Base-by-base conservation (phyloP, 23 tunicate species). In the Styela clava region DNA sequence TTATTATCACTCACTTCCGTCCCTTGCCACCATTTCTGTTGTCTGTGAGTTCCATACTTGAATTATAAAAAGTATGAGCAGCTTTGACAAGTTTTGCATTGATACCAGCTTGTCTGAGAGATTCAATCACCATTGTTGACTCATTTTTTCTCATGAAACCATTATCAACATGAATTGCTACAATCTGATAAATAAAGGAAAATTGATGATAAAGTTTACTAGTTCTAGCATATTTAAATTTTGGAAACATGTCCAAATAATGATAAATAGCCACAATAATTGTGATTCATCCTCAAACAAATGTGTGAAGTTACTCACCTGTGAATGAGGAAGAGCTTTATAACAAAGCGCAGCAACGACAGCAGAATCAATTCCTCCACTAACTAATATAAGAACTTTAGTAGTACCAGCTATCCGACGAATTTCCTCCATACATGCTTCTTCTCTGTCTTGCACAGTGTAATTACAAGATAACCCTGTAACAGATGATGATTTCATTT, bases 91-190 rank as follows among this genome's bases (percentile, higher is more conserved):
- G 90, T 62, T 91, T 88, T 1, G 83, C 97, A 25, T 70, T 70
- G 3, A 91, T 80, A 18, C 94, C 97, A 73, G 74, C 36, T 3
- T 69, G 23, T 31, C 87, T 85, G 16, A 96, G 79, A 16, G 80
- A 62, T 52, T 91, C 89, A 20, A 96, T 70, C 18, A 96, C 99
- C 36, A 68, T 69, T 37, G 91, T 84, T 7, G 97, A 84, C 35
- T 96, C 99, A 69, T 88, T 85, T 63, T 96, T 96, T 74, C 99
- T 77, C 97, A 96, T 90, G 56, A 96, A 91, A 20, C 99, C 99
- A 82, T 96, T 96, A 74, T 96, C 97, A 28, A 96, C 86, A 82
- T 88, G 97, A 29, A 96, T 34, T 19, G 94, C 98, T 9, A 94
- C 85, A 82, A 94, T 83, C 98, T 94, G 69, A 24, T 22, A 62